Conservation (phyloP, 2,113 vertebrate species). For the Marmota monax region DNA sequence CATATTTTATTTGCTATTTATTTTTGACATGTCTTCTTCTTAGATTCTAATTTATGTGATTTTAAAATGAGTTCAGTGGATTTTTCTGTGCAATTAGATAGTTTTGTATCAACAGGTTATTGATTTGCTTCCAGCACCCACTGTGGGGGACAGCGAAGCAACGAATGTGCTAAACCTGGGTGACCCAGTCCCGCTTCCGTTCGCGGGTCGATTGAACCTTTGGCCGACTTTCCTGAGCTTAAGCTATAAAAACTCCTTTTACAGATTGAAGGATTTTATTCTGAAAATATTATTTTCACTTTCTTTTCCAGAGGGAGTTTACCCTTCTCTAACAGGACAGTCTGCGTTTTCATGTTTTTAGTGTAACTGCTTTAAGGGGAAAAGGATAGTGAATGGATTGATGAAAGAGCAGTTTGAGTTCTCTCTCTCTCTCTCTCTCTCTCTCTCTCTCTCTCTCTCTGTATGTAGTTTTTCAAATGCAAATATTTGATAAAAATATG, state of each 20-base stretch:
- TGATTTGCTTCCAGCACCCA: neutral
- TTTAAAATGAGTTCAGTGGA: neutral
- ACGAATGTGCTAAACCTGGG: neutral
- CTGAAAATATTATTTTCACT: slow-evolving; percentile 63
- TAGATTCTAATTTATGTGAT: neutral
- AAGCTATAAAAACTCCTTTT: slow-evolving; percentile 29
- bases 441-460: too few relatives aligned
- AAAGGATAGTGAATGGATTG: neutral
- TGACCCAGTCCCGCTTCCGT: neutral
- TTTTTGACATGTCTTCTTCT: neutral
- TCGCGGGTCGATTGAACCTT: neutral
- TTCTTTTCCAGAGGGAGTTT: slow-evolving; percentile 54
- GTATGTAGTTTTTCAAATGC: slow-evolving; percentile 69
- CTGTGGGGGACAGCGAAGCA: neutral
- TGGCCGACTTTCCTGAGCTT: slow-evolving; percentile 41
- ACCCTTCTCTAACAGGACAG: neutral
- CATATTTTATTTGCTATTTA: slow-evolving; percentile 1
- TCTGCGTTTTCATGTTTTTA: slow-evolving; percentile 23
- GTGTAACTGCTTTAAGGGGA: neutral
- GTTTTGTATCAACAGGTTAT: neutral
- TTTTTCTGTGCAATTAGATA: neutral
- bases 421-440: too few relatives aligned
- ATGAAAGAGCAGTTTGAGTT: slow-evolving; percentile 50
- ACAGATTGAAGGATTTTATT: slow-evolving; percentile 51
- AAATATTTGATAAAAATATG: slow-evolving; percentile 75